phyloP scores from a whole-genome alignment of 2,113 vertebrate species.

The Circaetus gallicus region DNA sequence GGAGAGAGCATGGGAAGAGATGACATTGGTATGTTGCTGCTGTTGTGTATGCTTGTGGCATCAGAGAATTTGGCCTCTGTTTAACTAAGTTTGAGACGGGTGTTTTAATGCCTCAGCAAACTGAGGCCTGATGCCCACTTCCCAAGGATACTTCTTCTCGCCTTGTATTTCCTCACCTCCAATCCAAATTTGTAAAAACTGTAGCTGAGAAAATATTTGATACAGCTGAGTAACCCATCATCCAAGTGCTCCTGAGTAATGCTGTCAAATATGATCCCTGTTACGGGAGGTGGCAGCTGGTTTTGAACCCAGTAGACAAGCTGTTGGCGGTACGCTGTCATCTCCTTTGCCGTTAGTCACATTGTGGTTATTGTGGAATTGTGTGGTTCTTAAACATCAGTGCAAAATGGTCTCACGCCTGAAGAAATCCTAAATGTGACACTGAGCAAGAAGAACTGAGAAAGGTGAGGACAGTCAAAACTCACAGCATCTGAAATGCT shows the following conservation, averaged over 20 bases:
- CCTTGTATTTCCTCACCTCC: conserved; percentile 60
- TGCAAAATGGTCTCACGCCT: fast-evolving
- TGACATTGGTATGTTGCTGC: neutral
- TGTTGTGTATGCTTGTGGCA: neutral
- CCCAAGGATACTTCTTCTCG: neutral
- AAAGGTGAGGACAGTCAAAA: neutral
- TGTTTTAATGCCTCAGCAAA: neutral
- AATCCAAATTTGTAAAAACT: conserved; percentile 79
- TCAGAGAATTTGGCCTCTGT: neutral
- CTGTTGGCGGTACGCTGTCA: conserved; percentile 66
- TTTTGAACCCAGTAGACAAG: conserved; percentile 60
- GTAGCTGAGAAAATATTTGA: conserved; percentile 77
- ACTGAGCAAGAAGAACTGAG: neutral
- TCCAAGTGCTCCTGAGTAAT: conserved; percentile 68
- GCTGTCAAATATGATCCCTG: conserved; percentile 56
- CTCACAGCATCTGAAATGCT: neutral
- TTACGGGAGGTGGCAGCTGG: conserved; percentile 49
- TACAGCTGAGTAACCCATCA: conserved; percentile 49
- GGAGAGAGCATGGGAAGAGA: neutral
- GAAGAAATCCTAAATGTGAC: neutral
- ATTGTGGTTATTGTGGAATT: conserved; percentile 13
- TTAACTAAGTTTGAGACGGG: neutral
- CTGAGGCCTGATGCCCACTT: neutral
- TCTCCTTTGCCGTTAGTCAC: conserved; percentile 70
- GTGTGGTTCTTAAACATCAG: conserved; percentile 65